Evolutionary conservation across 2,888 invertebrate genomes (phyloP).

Genomic region (Entomobrya multifasciata): DNA sequence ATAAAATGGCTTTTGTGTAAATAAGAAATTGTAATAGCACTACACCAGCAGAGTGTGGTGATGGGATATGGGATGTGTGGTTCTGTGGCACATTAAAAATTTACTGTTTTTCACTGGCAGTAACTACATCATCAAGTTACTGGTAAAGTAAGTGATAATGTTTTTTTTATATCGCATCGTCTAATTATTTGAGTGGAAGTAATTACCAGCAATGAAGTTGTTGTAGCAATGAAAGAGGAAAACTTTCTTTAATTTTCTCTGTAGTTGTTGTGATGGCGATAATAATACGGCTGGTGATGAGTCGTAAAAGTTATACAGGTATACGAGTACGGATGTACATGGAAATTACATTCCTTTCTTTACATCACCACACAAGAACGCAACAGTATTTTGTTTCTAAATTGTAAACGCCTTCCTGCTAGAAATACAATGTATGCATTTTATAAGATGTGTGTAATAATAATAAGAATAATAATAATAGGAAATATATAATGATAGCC

Average conservation of each 20-base stretch:
- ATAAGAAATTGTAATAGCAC: neutral
- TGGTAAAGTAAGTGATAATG: conserved; percentile 61
- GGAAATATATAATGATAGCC: conserved; percentile 62
- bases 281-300: conserved; percentile 15
- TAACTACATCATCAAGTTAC: conserved; percentile 42
- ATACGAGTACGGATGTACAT: neutral
- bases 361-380: too few species aligned
- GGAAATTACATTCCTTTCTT: conserved; percentile 23
- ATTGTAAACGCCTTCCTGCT: conserved; percentile 55
- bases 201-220: conserved; percentile 71
- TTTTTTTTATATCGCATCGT: conserved; percentile 61
- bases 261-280: neutral
- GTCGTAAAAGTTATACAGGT: neutral
- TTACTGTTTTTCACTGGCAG: conserved; percentile 42
- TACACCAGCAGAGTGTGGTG: neutral
- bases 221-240: conserved; percentile 19
- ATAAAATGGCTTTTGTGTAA: neutral
- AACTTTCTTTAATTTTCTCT: conserved; percentile 43
- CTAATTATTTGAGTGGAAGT: conserved; percentile 76
- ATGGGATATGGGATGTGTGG: conserved; percentile 25
- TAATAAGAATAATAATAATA: conserved; percentile 42
- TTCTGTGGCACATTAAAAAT: conserved; percentile 28
- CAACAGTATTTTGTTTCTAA: neutral
- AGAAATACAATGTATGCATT: conserved; percentile 34
- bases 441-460: neutral